Conservation (phyloP, 2,797 vertebrate genomes). For the Gastrophryne carolinensis region DNA sequence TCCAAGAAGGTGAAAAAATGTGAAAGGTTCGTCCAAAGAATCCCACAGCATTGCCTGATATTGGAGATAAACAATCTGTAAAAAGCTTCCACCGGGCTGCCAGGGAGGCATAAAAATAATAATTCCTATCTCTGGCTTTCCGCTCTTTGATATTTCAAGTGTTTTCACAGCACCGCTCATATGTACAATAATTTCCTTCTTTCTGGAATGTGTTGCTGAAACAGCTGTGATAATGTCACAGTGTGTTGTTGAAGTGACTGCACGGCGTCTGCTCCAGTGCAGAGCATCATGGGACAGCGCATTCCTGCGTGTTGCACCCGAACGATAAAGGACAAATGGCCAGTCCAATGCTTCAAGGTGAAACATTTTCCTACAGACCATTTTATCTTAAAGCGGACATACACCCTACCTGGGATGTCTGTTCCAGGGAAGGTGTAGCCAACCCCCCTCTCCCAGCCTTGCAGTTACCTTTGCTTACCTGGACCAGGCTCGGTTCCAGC, state of each 20-base stretch:
- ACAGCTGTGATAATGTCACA: slow-evolving; percentile 43
- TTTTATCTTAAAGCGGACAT: too few species aligned
- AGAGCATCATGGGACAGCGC: background rate
- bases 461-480: too few species aligned
- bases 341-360: too few species aligned
- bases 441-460: too few species aligned
- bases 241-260: slow-evolving; percentile 34
- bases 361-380: too few species aligned
- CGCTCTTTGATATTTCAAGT: slow-evolving; percentile 38
- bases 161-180: slow-evolving; percentile 15
- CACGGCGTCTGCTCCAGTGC: background rate
- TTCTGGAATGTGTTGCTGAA: slow-evolving; percentile 39
- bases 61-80: background rate
- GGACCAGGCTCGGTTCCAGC: too few species aligned
- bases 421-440: too few species aligned
- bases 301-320: slow-evolving; percentile 5
- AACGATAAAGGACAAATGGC: background rate
- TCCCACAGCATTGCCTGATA: background rate
- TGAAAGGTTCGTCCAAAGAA: background rate
- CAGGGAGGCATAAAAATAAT: background rate
- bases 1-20: slow-evolving; percentile 5
- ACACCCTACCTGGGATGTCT: too few species aligned
- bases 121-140: slow-evolving; percentile 19
- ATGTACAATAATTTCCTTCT: background rate
- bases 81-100: background rate